These are phyloP conservation scores for Melipona bicolor DNA, from an alignment of 2,888 invertebrate genomes.

Conservation along the genomic window DNA sequence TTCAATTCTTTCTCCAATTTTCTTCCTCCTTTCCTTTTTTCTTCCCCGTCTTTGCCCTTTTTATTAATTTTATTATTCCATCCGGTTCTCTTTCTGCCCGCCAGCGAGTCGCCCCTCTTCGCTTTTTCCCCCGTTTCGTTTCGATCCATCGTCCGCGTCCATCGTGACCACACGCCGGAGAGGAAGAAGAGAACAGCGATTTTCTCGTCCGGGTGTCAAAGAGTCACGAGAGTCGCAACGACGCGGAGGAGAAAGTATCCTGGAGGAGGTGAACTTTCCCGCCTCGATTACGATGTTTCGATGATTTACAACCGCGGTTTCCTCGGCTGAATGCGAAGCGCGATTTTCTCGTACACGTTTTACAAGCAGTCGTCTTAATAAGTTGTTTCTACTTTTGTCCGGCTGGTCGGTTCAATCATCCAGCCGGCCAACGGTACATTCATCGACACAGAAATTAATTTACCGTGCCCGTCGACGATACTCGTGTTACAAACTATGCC, in stretches of 20 bases:
- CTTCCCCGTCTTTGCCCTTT: neutral
- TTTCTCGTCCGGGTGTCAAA: neutral
- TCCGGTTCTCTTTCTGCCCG: slow-evolving; percentile 25
- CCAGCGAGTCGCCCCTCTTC: neutral
- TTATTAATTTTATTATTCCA: neutral
- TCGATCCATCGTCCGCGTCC: neutral
- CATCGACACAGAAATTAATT: neutral
- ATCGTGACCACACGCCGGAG: neutral
- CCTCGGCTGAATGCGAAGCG: neutral
- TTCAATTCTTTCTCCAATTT: slow-evolving; percentile 77
- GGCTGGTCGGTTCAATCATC: neutral
- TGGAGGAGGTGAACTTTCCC: slow-evolving; percentile 5
- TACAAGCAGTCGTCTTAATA: neutral
- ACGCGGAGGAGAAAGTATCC: slow-evolving; percentile 21
- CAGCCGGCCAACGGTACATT: neutral
- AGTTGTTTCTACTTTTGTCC: neutral
- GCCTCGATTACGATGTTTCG: slow-evolving; percentile 14
- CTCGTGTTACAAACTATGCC: neutral
- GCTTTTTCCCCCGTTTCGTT: neutral
- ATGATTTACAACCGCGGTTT: slow-evolving; percentile 26
- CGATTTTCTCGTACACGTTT: neutral
- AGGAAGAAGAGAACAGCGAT: neutral
- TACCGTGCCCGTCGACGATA: neutral
- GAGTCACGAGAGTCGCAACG: slow-evolving; percentile 16
- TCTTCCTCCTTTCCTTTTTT: slow-evolving; percentile 42